Percentiles rank a stretch among this genome's conserved stretches.
These are phyloP conservation scores for Rhamnusium bicolor DNA, from an alignment of 2,888 invertebrate genomes.

Conservation along the genomic window DNA sequence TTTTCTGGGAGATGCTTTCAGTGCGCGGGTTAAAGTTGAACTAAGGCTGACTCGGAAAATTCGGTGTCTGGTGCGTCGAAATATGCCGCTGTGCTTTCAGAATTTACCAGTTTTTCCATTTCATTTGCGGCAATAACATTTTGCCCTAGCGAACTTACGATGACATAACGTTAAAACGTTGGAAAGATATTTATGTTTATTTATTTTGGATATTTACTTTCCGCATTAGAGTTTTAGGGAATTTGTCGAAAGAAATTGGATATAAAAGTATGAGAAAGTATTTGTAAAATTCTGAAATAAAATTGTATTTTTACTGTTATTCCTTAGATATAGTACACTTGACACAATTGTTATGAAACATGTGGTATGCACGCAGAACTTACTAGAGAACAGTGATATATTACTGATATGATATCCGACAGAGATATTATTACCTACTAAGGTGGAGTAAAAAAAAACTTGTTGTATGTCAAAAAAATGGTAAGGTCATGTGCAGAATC, in stretches of 20 bases:
- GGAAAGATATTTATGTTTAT: background rate
- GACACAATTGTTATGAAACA: too few relatives aligned
- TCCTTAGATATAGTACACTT: too few relatives aligned
- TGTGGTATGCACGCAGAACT: too few relatives aligned
- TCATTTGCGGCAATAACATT: conserved; percentile 19
- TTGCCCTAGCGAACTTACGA: background rate
- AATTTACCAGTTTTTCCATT: conserved; percentile 25
- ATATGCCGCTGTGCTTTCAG: conserved; percentile 6
- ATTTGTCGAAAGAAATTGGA: background rate
- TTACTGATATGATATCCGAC: too few relatives aligned
- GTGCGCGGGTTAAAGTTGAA: conserved; percentile 59
- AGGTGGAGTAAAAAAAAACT: too few relatives aligned
- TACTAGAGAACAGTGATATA: too few relatives aligned
- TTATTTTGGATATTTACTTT: conserved; percentile 22
- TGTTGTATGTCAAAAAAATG: too few relatives aligned
- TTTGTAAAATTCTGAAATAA: background rate
- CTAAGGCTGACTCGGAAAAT: conserved; percentile 52
- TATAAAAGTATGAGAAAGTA: background rate
- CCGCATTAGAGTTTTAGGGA: background rate
- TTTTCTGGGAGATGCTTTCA: conserved; percentile 51
- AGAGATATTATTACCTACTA: too few relatives aligned
- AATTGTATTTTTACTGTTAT: background rate
- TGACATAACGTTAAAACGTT: background rate
- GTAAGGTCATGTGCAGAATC: too few relatives aligned
- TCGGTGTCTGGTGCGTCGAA: conserved; percentile 13